These are phyloP conservation scores for Adrianichthys oophorus DNA, from an alignment of 2,797 vertebrate species.

Conservation along the genomic window DNA sequence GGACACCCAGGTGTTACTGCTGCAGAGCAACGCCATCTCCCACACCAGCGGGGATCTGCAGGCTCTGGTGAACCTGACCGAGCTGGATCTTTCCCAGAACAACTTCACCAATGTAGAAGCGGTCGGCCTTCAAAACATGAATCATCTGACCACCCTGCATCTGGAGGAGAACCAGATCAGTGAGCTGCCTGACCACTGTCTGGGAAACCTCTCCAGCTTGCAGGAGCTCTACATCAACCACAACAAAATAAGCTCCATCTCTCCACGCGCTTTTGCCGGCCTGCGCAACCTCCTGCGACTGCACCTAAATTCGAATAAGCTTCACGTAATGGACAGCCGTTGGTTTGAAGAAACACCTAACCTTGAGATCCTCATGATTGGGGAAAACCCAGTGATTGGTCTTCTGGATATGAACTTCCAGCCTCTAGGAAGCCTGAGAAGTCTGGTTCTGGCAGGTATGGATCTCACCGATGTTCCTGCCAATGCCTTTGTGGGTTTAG, in stretches of 20 bases:
- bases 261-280: slow-evolving; percentile 89
- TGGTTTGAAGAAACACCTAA: slow-evolving; percentile 98
- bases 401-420: slow-evolving; percentile 97
- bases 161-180: slow-evolving; percentile 96
- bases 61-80: slow-evolving; percentile 90
- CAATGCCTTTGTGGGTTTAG: slow-evolving; percentile 92
- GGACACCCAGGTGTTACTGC: slow-evolving; percentile 94
- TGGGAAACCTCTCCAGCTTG: slow-evolving; percentile 90
- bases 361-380: slow-evolving; percentile 98
- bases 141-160: slow-evolving; percentile 93
- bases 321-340: slow-evolving; percentile 90
- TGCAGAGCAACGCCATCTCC: slow-evolving; percentile 96
- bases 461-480: slow-evolving; percentile 93
- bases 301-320: slow-evolving; percentile 95
- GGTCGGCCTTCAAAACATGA: slow-evolving; percentile 89
- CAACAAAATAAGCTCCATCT: slow-evolving; percentile 93
- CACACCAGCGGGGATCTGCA: slow-evolving; percentile 89
- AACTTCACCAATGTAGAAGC: slow-evolving; percentile 93
- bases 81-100: slow-evolving; percentile 96
- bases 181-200: slow-evolving; percentile 89
- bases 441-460: slow-evolving; percentile 96
- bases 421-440: slow-evolving; percentile 89
- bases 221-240: slow-evolving; percentile 99
- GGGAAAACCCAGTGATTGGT: slow-evolving; percentile 96
- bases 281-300: slow-evolving; percentile 88